A percentile compares a stretch with the other conserved stretches of the same genome.
Conservation (phyloP, 2,113 vertebrate genomes). For the Marmota monax region DNA sequence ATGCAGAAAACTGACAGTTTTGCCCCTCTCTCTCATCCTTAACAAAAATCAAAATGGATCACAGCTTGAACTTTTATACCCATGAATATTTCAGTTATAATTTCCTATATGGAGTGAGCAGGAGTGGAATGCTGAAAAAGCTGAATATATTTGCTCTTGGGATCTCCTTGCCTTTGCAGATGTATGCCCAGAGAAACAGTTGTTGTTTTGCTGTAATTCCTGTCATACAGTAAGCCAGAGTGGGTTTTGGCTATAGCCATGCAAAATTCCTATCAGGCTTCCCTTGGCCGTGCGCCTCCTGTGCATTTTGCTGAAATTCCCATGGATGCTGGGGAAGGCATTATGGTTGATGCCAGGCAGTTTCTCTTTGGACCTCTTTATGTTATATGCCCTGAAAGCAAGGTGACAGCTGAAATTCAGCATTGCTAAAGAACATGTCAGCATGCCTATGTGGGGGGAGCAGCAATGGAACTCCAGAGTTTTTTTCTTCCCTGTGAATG, state of each 20-base stretch:
- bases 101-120: background rate
- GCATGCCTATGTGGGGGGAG: background rate
- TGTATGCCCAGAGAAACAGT: too few relatives aligned
- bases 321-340: background rate
- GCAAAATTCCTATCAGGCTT: background rate
- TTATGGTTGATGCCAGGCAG: too few relatives aligned
- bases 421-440: background rate
- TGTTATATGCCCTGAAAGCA: background rate
- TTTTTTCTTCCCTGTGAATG: background rate
- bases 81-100: background rate
- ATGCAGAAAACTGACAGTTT: too few relatives aligned
- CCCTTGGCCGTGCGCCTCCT: background rate
- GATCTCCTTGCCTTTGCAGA: too few relatives aligned
- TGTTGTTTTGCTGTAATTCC: too few relatives aligned
- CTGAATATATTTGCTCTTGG: too few relatives aligned
- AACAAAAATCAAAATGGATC: too few relatives aligned
- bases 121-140: too few relatives aligned
- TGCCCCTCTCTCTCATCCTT: too few relatives aligned
- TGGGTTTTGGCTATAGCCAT: background rate
- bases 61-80: background rate
- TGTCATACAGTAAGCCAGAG: background rate
- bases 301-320: background rate
- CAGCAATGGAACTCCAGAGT: background rate
- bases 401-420: background rate
- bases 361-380: background rate